These are phyloP conservation scores for Erebia palarica DNA, from an alignment of 2,888 invertebrate genomes.

Conservation along the genomic window DNA sequence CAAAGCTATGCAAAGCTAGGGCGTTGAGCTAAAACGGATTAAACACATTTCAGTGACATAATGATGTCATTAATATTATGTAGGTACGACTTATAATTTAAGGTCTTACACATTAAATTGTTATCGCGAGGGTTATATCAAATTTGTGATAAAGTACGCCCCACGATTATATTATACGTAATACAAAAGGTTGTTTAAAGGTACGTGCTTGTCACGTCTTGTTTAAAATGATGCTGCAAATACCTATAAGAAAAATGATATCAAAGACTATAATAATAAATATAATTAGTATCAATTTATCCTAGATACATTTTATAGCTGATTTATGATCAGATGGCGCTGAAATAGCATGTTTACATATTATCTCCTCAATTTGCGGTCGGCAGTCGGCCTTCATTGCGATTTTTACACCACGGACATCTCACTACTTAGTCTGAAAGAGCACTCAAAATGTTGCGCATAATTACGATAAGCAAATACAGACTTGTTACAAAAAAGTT, in stretches of 20 bases:
- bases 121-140: conserved; percentile 30
- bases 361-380: conserved; percentile 38
- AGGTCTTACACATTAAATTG: conserved; percentile 23
- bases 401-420: conserved; percentile 49
- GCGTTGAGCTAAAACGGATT: conserved; percentile 11
- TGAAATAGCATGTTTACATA: conserved; percentile 30
- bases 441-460: conserved; percentile 36
- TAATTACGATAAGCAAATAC: conserved; percentile 45
- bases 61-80: conserved; percentile 34
- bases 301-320: no score
- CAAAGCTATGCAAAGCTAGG: no score
- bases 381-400: conserved; percentile 50
- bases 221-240: no score
- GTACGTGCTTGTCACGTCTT: no score
- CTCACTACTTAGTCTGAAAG: conserved; percentile 36
- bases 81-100: conserved; percentile 32
- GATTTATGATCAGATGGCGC: conserved; percentile 10
- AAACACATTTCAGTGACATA: conserved; percentile 17
- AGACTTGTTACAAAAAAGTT: conserved; percentile 29
- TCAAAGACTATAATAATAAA: no score
- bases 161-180: background rate
- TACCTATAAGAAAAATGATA: no score
- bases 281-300: no score
- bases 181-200: conserved; percentile 5
- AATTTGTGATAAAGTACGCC: conserved; percentile 21